Conservation (phyloP, 2,797 vertebrate genomes). For the Rhynchonycteris naso region DNA sequence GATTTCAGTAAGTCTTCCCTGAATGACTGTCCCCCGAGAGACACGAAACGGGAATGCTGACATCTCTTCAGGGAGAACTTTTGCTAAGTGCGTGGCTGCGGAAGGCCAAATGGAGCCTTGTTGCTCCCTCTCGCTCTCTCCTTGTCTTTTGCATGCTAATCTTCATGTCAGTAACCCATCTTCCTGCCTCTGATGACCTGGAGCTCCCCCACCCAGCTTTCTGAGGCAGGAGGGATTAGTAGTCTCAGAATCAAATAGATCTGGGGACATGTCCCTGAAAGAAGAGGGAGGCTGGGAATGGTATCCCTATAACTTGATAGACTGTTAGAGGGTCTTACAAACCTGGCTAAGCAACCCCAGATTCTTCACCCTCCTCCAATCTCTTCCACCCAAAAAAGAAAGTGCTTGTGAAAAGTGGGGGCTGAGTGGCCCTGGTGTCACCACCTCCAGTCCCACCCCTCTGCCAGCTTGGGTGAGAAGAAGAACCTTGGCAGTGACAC, state of each 20-base stretch:
- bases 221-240: not conserved
- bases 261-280: not conserved
- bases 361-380: slow-evolving; percentile 27
- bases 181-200: not conserved
- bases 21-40: slow-evolving; percentile 14
- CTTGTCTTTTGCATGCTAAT: not conserved
- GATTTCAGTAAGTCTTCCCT: slow-evolving; percentile 9
- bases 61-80: slow-evolving; percentile 5
- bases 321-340: not conserved
- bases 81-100: slow-evolving; percentile 1
- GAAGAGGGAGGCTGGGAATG: not conserved
- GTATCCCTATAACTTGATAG: not conserved
- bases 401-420: slow-evolving; percentile 78
- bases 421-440: slow-evolving; percentile 74
- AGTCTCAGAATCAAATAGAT: not conserved
- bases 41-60: not conserved
- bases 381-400: slow-evolving; percentile 78
- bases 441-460: slow-evolving; percentile 71
- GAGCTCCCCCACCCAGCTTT: not conserved
- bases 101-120: slow-evolving; percentile 25
- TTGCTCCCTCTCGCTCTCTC: not conserved
- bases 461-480: slow-evolving; percentile 80
- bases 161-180: not conserved
- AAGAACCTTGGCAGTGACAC: slow-evolving; percentile 67
- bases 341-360: not conserved